phyloP scores from a whole-genome alignment of 2,797 vertebrate species.

The Gymnothorax reevesii region DNA sequence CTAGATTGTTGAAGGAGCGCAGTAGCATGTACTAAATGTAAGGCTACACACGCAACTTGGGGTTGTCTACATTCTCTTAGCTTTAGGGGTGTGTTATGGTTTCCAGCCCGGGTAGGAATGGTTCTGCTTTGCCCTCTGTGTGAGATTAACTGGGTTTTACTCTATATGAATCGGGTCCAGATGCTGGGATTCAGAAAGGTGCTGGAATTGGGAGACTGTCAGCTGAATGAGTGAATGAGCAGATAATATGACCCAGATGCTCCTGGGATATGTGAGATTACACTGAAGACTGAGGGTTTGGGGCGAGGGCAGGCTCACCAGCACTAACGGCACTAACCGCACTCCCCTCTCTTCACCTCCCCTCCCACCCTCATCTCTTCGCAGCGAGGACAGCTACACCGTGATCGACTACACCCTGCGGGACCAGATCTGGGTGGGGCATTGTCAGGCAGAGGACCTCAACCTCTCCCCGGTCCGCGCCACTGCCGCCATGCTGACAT shows the following conservation, averaged over 20 bases:
- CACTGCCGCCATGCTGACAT: conserved; percentile 76
- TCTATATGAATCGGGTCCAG: conserved; percentile 54
- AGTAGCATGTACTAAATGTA: neutral
- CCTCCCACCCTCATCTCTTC: neutral
- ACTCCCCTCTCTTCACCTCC: neutral
- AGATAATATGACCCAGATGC: conserved; percentile 42
- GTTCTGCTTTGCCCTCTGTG: conserved; percentile 1
- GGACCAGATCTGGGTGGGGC: conserved; percentile 84
- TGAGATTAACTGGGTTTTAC: conserved; percentile 1
- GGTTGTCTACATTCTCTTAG: neutral
- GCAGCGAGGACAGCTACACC: conserved; percentile 90
- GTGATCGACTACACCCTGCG: conserved; percentile 89
- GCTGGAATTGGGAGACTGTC: neutral
- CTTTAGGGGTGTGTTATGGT: neutral
- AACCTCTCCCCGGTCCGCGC: conserved; percentile 76
- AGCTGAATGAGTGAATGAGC: conserved; percentile 30
- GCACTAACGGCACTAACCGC: neutral
- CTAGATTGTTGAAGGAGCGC: neutral
- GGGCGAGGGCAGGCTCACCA: neutral
- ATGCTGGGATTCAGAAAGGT: conserved; percentile 44
- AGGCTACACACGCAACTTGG: neutral
- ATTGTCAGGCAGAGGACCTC: conserved; percentile 75
- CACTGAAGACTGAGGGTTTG: neutral
- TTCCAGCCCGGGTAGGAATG: neutral
- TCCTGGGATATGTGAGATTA: conserved; percentile 49